These are phyloP conservation scores for Paedocypris micromegethes DNA, from an alignment of 2,797 vertebrate species.

Conservation along the genomic window DNA sequence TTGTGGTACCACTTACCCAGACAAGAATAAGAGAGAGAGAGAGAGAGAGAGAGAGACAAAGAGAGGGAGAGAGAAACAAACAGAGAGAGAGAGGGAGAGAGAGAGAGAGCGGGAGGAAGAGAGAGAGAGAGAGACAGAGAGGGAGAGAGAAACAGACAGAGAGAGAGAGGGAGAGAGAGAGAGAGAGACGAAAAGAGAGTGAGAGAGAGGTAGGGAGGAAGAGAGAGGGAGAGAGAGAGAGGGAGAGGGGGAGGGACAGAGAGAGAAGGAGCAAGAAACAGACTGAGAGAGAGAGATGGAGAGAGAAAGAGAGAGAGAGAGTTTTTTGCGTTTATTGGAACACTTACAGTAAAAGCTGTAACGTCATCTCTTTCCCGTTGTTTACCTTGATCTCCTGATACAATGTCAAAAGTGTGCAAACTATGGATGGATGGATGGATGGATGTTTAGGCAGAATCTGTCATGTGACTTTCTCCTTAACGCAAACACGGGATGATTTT, in stretches of 20 bases:
- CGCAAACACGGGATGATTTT: too few species aligned
- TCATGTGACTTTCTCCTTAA: too few species aligned
- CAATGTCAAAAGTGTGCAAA: too few species aligned
- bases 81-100: constrained; percentile 23
- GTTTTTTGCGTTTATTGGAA: too few species aligned
- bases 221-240: constrained; percentile 9
- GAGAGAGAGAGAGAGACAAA: constrained; percentile 7
- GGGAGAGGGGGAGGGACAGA: not conserved
- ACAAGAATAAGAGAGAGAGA: constrained; percentile 12
- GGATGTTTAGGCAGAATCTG: too few species aligned
- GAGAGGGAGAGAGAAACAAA: not conserved
- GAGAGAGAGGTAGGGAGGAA: not conserved
- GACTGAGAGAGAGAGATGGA: too few species aligned
- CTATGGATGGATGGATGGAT: too few species aligned
- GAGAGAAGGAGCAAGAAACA: too few species aligned
- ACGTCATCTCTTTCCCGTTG: too few species aligned
- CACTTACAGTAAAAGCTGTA: too few species aligned
- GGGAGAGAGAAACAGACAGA: not conserved
- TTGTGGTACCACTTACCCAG: not conserved
- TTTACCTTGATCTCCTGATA: too few species aligned
- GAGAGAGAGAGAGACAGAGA: constrained; percentile 24
- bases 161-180: not conserved
- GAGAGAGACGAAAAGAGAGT: constrained; percentile 1
- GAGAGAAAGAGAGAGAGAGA: too few species aligned
- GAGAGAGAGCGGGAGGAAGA: not conserved